Percentiles rank a stretch among this genome's conserved stretches.
Conservation (phyloP, 2,888 invertebrate genomes). For the Aleiodes alternator region DNA sequence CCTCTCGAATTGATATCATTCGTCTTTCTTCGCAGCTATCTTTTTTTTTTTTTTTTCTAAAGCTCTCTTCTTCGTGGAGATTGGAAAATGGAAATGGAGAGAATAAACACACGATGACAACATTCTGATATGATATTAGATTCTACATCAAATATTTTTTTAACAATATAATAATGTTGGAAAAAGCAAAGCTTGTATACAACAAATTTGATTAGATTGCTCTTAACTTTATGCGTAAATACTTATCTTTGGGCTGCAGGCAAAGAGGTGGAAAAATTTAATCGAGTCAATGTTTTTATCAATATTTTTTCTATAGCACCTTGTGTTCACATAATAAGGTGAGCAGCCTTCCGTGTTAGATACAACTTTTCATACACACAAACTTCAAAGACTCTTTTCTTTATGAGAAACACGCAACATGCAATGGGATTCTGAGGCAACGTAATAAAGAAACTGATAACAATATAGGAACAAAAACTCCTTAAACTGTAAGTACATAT, state of each 20-base stretch:
- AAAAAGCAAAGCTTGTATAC: not conserved
- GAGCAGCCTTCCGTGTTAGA: constrained; percentile 48
- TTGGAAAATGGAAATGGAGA: constrained; percentile 32
- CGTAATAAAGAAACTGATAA: constrained; percentile 11
- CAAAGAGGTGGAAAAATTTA: not conserved
- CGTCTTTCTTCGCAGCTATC: constrained; percentile 30
- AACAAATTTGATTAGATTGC: constrained; percentile 4
- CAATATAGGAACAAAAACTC: constrained; percentile 13
- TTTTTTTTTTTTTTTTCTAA: constrained; percentile 17
- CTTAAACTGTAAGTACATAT: too few species aligned
- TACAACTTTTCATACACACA: constrained; percentile 46
- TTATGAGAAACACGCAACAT: constrained; percentile 45
- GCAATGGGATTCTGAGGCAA: constrained; percentile 35
- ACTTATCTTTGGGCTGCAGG: not conserved
- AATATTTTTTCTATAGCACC: not conserved
- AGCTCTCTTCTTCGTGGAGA: constrained; percentile 9
- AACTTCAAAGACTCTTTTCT: constrained; percentile 50
- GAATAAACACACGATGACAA: not conserved
- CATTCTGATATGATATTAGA: not conserved
- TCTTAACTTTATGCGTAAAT: not conserved
- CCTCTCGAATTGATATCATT: constrained; percentile 37
- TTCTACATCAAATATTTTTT: constrained; percentile 12
- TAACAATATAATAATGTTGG: not conserved
- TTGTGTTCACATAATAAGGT: constrained; percentile 47
- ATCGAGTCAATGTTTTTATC: constrained; percentile 7